phyloP scores from a whole-genome alignment of 1,140 invertebrate genomes.

The Meteorus sp. region DNA sequence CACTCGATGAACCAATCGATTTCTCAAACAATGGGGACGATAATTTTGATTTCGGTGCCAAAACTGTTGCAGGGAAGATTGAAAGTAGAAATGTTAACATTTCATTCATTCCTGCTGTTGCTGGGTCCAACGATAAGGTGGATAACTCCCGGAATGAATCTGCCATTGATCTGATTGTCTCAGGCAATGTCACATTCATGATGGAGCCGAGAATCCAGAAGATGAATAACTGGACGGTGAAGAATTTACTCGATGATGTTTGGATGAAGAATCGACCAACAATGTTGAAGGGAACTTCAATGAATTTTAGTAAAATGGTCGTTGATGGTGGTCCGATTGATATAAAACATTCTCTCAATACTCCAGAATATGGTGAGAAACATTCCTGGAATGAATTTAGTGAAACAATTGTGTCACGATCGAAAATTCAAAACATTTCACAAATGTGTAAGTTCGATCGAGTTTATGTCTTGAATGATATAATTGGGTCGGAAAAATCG shows the following conservation, averaged over 20 bases:
- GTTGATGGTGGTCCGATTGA: slow-evolving; percentile 9
- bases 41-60: slow-evolving; percentile 11
- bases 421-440: slow-evolving; percentile 37
- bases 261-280: slow-evolving; percentile 36
- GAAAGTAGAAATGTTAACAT: slow-evolving; percentile 16
- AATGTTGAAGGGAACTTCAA: slow-evolving; percentile 28
- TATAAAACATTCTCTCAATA: slow-evolving; percentile 26
- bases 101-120: slow-evolving; percentile 14
- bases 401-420: slow-evolving; percentile 41
- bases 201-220: slow-evolving; percentile 37
- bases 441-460: slow-evolving; percentile 26
- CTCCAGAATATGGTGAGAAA: slow-evolving; percentile 31
- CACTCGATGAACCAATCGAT: neutral
- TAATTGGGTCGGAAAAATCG: slow-evolving; percentile 31
- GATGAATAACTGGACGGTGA: slow-evolving; percentile 34
- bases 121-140: neutral
- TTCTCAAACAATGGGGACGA: neutral
- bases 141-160: no score
- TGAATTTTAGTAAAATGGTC: slow-evolving; percentile 24
- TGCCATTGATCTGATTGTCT: slow-evolving; percentile 21
- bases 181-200: slow-evolving; percentile 37
- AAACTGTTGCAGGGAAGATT: slow-evolving; percentile 21
- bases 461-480: slow-evolving; percentile 21
- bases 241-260: slow-evolving; percentile 28
- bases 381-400: slow-evolving; percentile 37